A percentile compares a stretch with the other conserved stretches of the same genome.
phyloP scores from a whole-genome alignment of 2,888 invertebrate genomes.

The Caenorhabditis sp. region DNA sequence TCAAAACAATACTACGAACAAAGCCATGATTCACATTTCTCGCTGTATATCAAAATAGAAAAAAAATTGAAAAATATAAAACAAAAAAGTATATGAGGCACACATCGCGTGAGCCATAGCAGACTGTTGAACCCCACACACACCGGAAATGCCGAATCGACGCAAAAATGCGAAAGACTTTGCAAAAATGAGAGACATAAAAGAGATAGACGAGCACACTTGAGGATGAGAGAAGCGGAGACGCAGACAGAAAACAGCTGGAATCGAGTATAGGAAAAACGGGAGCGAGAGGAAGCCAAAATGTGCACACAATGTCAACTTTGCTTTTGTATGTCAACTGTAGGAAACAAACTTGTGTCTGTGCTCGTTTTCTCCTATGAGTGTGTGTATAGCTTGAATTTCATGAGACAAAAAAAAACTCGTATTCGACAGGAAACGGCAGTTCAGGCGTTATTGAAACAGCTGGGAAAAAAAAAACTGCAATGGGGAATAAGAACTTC shows the following conservation, averaged over 20 bases:
- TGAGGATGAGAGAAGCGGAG: background rate
- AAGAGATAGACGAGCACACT: background rate
- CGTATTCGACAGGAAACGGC: background rate
- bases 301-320: background rate
- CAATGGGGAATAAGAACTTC: background rate
- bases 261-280: background rate
- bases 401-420: background rate
- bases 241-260: background rate
- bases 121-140: slow-evolving; percentile 6
- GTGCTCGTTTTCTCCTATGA: background rate
- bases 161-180: background rate
- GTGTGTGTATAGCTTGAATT: background rate
- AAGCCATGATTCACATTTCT: background rate
- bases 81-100: background rate
- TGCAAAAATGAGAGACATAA: background rate
- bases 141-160: slow-evolving; percentile 9
- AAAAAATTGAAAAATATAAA: background rate
- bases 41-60: background rate
- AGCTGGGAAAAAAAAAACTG: background rate
- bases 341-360: background rate
- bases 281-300: background rate
- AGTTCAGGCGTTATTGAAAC: background rate
- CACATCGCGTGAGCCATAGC: background rate
- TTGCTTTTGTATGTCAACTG: background rate
- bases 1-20: background rate